Percentiles rank a stretch among this genome's conserved stretches.
phyloP scores from a whole-genome alignment of 2,888 invertebrate species.

The Perdita meconis region DNA sequence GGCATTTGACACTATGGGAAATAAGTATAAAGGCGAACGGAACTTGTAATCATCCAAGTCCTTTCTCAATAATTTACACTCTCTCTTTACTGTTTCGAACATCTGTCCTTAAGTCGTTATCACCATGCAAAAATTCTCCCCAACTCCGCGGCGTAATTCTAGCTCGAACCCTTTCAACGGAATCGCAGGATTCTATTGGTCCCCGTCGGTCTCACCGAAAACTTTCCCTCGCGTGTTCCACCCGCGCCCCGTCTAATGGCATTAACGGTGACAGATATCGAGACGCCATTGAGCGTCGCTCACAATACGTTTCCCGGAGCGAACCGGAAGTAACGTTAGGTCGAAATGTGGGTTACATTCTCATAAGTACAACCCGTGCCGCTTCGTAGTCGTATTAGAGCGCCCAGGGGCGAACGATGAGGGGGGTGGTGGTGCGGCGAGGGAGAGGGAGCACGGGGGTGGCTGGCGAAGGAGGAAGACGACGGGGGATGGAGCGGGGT shows the following conservation, averaged over 20 bases:
- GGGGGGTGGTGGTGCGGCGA: neutral
- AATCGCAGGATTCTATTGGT: neutral
- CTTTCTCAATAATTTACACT: too few relatives aligned
- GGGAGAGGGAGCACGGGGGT: slow-evolving; percentile 17
- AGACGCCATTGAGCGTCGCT: slow-evolving; percentile 39
- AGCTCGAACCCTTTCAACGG: neutral
- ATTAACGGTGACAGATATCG: slow-evolving; percentile 52
- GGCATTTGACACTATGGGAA: too few relatives aligned
- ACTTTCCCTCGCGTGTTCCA: slow-evolving; percentile 8
- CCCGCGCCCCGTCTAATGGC: slow-evolving; percentile 19
- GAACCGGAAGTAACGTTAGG: slow-evolving; percentile 65
- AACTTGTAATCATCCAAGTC: too few relatives aligned
- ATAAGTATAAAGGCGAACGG: too few relatives aligned
- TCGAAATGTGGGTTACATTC: slow-evolving; percentile 71
- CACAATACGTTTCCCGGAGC: slow-evolving; percentile 56
- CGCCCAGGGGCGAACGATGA: slow-evolving; percentile 64
- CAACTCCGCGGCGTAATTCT: neutral
- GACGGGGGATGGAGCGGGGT: slow-evolving; percentile 9
- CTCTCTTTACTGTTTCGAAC: too few relatives aligned
- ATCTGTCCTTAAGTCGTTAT: too few relatives aligned
- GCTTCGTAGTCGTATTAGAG: slow-evolving; percentile 64
- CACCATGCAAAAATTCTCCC: too few relatives aligned
- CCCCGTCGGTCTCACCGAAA: neutral
- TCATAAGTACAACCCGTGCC: slow-evolving; percentile 66
- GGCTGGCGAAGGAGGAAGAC: slow-evolving; percentile 27